phyloP scores from a whole-genome alignment of 2,113 vertebrate species.

The Elephantulus edwardii region DNA sequence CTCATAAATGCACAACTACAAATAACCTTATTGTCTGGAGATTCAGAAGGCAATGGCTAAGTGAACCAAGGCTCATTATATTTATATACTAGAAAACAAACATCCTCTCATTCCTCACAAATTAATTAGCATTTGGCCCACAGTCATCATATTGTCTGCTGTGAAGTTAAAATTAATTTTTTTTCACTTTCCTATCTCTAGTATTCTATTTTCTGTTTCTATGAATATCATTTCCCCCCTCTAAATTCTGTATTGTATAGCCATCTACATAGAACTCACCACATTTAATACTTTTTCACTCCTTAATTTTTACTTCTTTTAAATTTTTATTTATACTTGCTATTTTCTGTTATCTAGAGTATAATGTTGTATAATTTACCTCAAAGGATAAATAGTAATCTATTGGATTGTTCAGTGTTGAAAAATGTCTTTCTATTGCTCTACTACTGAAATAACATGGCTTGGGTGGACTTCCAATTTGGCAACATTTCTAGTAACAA shows the following conservation, averaged over 20 bases:
- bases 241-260: neutral
- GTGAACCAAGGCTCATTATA: neutral
- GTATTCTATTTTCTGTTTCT: constrained; percentile 12
- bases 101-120: neutral
- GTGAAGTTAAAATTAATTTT: neutral
- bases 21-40: neutral
- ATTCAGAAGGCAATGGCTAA: neutral
- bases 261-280: neutral
- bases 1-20: neutral
- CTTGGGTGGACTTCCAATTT: neutral
- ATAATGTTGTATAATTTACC: neutral
- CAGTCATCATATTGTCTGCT: neutral
- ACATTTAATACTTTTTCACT: neutral
- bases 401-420: neutral
- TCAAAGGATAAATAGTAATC: neutral
- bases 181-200: neutral
- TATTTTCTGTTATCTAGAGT: neutral
- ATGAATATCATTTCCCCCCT: neutral
- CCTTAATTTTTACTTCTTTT: neutral
- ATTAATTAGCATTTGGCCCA: neutral
- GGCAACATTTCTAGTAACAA: neutral
- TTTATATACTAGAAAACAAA: neutral
- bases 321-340: too few relatives aligned
- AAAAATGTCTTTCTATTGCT: neutral
- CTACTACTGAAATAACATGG: neutral